Base-by-base conservation (phyloP, 2,113 vertebrate species). In the Hemichromis elongatus region DNA sequence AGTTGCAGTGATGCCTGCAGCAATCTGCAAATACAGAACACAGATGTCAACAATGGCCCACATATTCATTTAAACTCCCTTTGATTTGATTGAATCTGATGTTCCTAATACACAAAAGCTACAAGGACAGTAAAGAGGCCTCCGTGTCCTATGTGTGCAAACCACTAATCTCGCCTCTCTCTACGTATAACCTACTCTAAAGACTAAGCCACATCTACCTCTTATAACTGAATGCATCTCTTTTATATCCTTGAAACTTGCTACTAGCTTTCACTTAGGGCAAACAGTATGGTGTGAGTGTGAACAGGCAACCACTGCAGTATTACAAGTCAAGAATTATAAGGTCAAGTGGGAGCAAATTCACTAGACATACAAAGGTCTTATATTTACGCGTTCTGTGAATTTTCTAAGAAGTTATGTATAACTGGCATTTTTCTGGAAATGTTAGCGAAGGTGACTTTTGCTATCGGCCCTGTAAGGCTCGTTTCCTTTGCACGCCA, bases 11-110 rank as follows among this genome's bases (percentile, higher is more conserved):
- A 92, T 90, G 77, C 93, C 91, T 3, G 66, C 61, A 54, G 96
- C 89, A 87, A 91, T 94, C 97, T 98, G 90, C 14, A 55, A 30
- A 68, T 21, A 77, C 2, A 85, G 4, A 11, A 50, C 0, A 35
- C 21, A 82, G 11, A 53, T 61, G 54, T 73, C 61, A 93, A 0
- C 0, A 88, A 85, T 9, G 87, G 7, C 21, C 18, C 16, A 56
- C 16, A 55, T 0, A 0, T 24, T 14, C 11, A 33, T 10, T 2
- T 18, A 14, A 9, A 28, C 3, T 81, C 7, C 2, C 3, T 21
- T 16, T 47, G 9, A 18, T 37, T 14, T 30, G 50, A 77, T 33
- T 19, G 9, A 59, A 14, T 30, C 9, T 79, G 40, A 53, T 18
- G 16, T 13, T 57, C 7, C 2, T 28, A 6, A 82, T 52, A 55